Evolutionary conservation across 2,113 vertebrate genomes (phyloP), one percentile per base, ranked within the genome.

Genomic region (Lamprotornis superbus): DNA sequence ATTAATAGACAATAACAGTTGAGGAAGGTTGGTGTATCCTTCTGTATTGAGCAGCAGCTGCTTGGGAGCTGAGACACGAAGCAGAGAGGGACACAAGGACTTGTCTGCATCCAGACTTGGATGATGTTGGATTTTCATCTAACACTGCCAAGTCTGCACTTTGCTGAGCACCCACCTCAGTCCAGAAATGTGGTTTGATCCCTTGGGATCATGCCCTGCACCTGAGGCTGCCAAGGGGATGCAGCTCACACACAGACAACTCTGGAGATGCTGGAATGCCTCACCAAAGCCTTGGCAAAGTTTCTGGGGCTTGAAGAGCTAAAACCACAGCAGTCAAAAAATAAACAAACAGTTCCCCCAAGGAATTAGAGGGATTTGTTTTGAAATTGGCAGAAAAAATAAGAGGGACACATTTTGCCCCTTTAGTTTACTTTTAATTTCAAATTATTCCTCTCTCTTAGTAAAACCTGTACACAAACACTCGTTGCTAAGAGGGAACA

Each of bases 1-100:
- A 98, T 97, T 95, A 97, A 95, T 94, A 83, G 93, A 84, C 53
- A 86, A 68, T 82, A 94, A 92, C 79, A 49, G 87, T 81, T 57
- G 95, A 77, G 82, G 82, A 93, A 89, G 84, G 91, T 90, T 78
- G 80, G 50, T 19, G 37, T 25, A 74, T 55, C 92, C 94, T 83
- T 79, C 76, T 40, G 39, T 27, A 31, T 3, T 9, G 64, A 89
- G 60, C 44, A 33, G 2, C 28, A 96, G 67, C 50, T 77, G 65
- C 90, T 2, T 20, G 68, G 57, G 30, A 68, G 87, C 73, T 25
- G 49, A 86, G n/a, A 23, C 57, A 33, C 0, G 2, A 56, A 56
- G 33, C 71, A 59, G 73, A 63, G 49, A 0, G 2, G 53, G 63
- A 42, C 25, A 21, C 4, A 13, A 76, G 71, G 68, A 78, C 30